Conservation (phyloP, 2,888 invertebrate genomes). For the Brachypterus glaber region DNA sequence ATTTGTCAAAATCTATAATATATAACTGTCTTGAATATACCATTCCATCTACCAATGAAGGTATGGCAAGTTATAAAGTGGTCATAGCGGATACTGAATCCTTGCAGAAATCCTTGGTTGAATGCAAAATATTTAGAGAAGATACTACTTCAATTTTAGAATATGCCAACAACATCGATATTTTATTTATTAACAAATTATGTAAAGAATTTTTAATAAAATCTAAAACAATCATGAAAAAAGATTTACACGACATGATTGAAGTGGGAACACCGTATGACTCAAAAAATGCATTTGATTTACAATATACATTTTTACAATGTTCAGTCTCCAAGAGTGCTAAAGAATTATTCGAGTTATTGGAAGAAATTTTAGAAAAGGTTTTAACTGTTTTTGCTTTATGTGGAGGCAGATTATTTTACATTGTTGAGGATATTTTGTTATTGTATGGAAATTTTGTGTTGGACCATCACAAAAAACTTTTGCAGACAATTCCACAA, state of each 20-base stretch:
- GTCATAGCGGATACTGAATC: conserved; percentile 54
- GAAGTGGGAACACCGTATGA: conserved; percentile 43
- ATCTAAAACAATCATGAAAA: conserved; percentile 65
- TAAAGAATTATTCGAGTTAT: conserved; percentile 54
- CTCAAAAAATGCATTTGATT: conserved; percentile 40
- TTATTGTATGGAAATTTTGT: conserved; percentile 69
- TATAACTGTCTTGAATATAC: conserved; percentile 66
- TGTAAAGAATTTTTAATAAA: conserved; percentile 59
- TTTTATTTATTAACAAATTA: conserved; percentile 66
- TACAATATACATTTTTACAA: conserved; percentile 43
- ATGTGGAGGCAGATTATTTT: conserved; percentile 56
- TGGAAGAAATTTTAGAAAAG: conserved; percentile 57
- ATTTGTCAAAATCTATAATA: conserved; percentile 57
- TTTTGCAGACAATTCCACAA: conserved; percentile 76
- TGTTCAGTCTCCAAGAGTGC: conserved; percentile 54
- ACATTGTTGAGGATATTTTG: conserved; percentile 62
- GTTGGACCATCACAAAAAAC: conserved; percentile 69
- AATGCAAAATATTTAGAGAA: conserved; percentile 48
- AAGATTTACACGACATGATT: conserved; percentile 68
- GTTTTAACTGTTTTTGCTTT: conserved; percentile 52
- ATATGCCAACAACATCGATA: conserved; percentile 65
- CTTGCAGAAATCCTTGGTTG: conserved; percentile 55
- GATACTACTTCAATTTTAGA: conserved; percentile 51
- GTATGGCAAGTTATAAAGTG: conserved; percentile 54
- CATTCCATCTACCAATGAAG: conserved; percentile 65